Evolutionary conservation across 2,888 invertebrate genomes (phyloP), one percentile per base, ranked within the genome.

Genomic region (Drosophila diplacantha): DNA sequence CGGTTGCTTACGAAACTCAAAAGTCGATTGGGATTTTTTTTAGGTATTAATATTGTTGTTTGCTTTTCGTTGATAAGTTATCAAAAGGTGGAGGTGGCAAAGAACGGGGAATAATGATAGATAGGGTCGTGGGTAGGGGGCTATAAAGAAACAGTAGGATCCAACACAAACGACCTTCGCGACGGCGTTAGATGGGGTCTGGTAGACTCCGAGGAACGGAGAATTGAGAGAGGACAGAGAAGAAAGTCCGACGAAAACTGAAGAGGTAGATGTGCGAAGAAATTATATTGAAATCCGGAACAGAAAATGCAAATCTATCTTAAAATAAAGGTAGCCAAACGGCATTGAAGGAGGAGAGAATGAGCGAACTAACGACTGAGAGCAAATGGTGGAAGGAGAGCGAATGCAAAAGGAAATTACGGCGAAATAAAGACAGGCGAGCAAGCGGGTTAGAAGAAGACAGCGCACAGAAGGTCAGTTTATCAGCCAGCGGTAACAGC

Each of bases 401-500:
- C 35, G n/a, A 24, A 14, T 49, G 26, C n/a, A 54, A 38, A 59
- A 59, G 46, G 58, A 53, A 46, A 46, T 54, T 55, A 59, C 47
- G 63, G 46, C 3, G 39, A 52, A 44, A 26, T 38, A 26, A 22
- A 38, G 18, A 16, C 20, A 20, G 9, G 12, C n/a, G 24, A 38
- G 16, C 18, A 24, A 49, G 61, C 32, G 50, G 41, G 29, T 12
- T 26, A 35, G 52, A 54, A 35, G 26, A 52, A 37, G 54, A 37
- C 24, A 18, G 31, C 31, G n/a, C 39, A 34, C 22, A 24, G 50
- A 52, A 34, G 52, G 52, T 61, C 38, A 52, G 62, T 41, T 61
- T 38, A 39, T 41, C 39, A 32, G 44, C 35, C 53, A 68, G 39
- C 35, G 43, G 59, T 38, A 54, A 60, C 67, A 67, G 61, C 69